Evolutionary conservation across 2,797 vertebrate genomes (phyloP), one percentile per base, ranked within the genome.

Genomic region (Sebastes vulpes): DNA sequence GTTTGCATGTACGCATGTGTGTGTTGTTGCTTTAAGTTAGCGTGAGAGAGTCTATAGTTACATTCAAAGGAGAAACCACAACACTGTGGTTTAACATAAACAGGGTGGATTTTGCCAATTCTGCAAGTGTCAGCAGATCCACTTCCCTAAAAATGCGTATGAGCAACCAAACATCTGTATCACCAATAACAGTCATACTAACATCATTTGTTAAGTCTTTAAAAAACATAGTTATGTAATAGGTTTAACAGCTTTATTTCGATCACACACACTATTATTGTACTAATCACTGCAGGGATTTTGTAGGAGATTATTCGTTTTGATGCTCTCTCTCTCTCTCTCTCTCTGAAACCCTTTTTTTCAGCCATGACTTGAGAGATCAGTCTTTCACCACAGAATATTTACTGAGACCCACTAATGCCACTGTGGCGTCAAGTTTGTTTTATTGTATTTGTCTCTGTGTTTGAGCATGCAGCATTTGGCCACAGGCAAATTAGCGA

Each of bases 101-200:
- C 80, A 79, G 53, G 72, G 68, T 68, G 72, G 71, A 76, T 75
- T 75, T 68, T 31, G 50, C 26, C 53, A 67, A 84, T 72, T 75
- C 48, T 88, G 82, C 63, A 73, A 29, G 48, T 20, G 70, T 91
- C 77, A 86, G 88, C 91, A 90, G 61, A 89, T 86, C 65, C 66
- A 79, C 83, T 90, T 90, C 80, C 75, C 65, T 72, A 90, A 84
- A 89, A 75, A 38, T 42, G 21, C 77, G 65, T 59, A 72, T 20
- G 70, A 72, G 77, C 72, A 82, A 65, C 65, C 70, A 76, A 79
- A 85, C 77, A 78, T 86, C 67, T 77, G 77, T 73, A 85, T 69
- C 61, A 65, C 35, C 65, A 72, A 76, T 70, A 81, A 74, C 56
- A 79, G 58, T 25, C 64, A 53, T 9, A 48, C 21, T 57, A 18